phyloP scores from a whole-genome alignment of 2,888 invertebrate genomes.

The Acanthosepion pharaonis region DNA sequence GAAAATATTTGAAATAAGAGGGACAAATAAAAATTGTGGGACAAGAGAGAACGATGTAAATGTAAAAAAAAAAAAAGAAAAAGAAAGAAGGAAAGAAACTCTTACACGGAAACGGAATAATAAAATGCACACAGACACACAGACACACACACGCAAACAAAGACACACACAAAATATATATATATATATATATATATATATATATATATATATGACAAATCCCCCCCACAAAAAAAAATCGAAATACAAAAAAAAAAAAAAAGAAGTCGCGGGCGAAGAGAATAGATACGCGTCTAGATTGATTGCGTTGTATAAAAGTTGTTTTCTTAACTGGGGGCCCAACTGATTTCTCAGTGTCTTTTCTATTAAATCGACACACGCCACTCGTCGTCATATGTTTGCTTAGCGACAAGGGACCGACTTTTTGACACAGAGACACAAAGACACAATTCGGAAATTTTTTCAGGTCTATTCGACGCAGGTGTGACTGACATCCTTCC shows the following conservation, averaged over 20 bases:
- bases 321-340: slow-evolving; percentile 33
- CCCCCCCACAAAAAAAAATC: too few species aligned
- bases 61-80: not conserved
- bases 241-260: not conserved
- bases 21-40: too few species aligned
- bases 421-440: slow-evolving; percentile 9
- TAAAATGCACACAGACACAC: too few species aligned
- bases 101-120: too few species aligned
- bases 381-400: not conserved
- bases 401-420: not conserved
- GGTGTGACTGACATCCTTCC: slow-evolving; percentile 21
- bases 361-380: slow-evolving; percentile 22
- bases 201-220: too few species aligned
- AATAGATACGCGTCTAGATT: too few species aligned
- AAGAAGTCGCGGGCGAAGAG: not conserved
- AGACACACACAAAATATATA: too few species aligned
- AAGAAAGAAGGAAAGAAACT: too few species aligned
- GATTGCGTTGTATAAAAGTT: not conserved
- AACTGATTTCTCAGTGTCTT: slow-evolving; percentile 5
- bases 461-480: not conserved
- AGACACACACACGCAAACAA: too few species aligned
- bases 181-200: too few species aligned
- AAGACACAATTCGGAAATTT: not conserved
- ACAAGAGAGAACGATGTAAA: not conserved
- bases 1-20: too few species aligned